These are phyloP conservation scores for Trichonephila clavata DNA, from an alignment of 1,140 invertebrate species.

Conservation along the genomic window DNA sequence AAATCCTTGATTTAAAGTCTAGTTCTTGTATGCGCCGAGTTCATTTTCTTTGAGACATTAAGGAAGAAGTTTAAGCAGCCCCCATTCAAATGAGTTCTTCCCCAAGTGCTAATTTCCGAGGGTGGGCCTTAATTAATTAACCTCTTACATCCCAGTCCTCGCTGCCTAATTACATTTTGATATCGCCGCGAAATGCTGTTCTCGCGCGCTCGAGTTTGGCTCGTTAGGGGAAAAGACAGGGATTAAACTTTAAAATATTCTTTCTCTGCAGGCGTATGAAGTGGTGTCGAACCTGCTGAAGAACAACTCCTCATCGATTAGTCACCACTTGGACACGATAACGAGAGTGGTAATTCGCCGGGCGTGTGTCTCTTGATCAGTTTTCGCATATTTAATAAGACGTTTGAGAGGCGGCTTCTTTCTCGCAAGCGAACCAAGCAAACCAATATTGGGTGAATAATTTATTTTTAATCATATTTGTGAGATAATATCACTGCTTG, in stretches of 20 bases:
- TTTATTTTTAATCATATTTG: too few relatives aligned
- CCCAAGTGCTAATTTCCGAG: slow-evolving; percentile 15
- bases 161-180: slow-evolving; percentile 10
- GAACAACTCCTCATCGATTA: not conserved
- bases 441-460: too few relatives aligned
- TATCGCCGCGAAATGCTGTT: not conserved
- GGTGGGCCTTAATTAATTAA: slow-evolving; percentile 13
- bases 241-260: slow-evolving; percentile 37
- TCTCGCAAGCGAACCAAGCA: too few relatives aligned
- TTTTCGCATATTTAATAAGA: slow-evolving; percentile 14
- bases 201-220: not conserved
- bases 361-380: not conserved
- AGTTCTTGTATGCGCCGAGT: too few relatives aligned
- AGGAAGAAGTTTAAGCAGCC: too few relatives aligned
- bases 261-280: not conserved
- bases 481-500: too few relatives aligned
- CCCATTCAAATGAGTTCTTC: slow-evolving; percentile 11
- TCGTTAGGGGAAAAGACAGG: not conserved
- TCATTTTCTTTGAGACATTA: too few relatives aligned
- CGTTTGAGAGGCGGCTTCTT: not conserved
- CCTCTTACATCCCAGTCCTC: not conserved
- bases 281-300: not conserved
- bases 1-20: too few relatives aligned
- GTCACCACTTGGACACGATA: not conserved
- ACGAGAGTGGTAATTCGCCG: not conserved